Percentiles rank a stretch among this genome's conserved stretches.
Conservation (phyloP, 2,113 vertebrate genomes). For the Gila orcuttii region DNA sequence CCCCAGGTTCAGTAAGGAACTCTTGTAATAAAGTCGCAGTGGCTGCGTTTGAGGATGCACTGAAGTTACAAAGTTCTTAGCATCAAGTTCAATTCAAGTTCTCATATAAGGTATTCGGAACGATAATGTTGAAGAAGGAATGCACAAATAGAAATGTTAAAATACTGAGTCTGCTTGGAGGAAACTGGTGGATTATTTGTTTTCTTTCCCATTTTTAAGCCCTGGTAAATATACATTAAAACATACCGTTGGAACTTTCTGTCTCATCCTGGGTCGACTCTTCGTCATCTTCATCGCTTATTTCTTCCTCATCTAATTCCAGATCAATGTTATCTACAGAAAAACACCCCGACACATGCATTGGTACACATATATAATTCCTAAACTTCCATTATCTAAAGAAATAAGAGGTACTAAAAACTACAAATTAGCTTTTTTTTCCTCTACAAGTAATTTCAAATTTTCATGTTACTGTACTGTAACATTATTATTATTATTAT, state of each 20-base stretch:
- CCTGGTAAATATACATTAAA: background rate
- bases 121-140: too few species aligned
- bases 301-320: slow-evolving; percentile 1
- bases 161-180: too few species aligned
- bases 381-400: background rate
- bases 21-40: too few species aligned
- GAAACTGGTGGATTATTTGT: background rate
- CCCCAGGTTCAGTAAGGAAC: too few species aligned
- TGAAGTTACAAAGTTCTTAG: too few species aligned
- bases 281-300: slow-evolving; percentile 29
- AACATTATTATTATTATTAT: background rate
- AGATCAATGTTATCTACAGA: background rate
- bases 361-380: background rate
- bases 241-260: background rate
- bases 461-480: background rate
- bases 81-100: too few species aligned
- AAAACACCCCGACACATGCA: background rate
- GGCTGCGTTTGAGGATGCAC: too few species aligned
- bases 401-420: background rate
- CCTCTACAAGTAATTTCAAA: background rate
- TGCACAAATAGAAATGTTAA: too few species aligned
- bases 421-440: background rate
- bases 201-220: background rate
- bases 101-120: too few species aligned
- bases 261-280: background rate